These are phyloP conservation scores for Thalassoma bifasciatum DNA, from an alignment of 2,113 vertebrate species.

Conservation along the genomic window DNA sequence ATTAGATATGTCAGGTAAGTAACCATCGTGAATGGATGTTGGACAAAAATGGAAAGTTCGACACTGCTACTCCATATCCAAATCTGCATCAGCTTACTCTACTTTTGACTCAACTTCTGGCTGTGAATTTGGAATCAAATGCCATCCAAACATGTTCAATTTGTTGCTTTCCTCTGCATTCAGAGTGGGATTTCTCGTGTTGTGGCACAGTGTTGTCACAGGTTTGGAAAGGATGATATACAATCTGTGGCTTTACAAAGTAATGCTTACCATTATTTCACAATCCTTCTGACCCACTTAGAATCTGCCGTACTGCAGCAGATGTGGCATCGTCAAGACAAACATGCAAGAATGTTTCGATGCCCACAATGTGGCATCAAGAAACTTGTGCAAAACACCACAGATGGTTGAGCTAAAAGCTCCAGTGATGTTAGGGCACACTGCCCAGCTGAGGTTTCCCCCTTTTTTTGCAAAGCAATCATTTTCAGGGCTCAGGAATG, in stretches of 20 bases:
- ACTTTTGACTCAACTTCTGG: too few relatives aligned
- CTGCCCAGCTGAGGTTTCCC: conserved; percentile 39
- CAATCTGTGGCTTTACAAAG: conserved; percentile 1
- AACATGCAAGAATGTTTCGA: not conserved
- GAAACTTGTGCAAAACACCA: conserved; percentile 11
- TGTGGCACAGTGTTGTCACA: not conserved
- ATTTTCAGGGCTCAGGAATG: conserved; percentile 64
- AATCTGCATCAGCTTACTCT: too few relatives aligned
- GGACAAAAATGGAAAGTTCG: too few relatives aligned
- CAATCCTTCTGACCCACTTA: not conserved
- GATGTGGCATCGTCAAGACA: not conserved
- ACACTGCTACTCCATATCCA: too few relatives aligned
- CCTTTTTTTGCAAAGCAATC: conserved; percentile 60
- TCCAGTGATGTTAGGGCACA: not conserved
- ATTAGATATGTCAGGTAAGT: not conserved
- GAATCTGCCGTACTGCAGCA: not conserved
- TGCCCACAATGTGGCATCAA: conserved; percentile 16
- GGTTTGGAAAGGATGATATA: not conserved
- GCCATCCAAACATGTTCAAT: too few relatives aligned
- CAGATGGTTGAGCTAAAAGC: not conserved
- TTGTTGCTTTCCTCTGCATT: not conserved
- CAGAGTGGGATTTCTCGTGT: not conserved
- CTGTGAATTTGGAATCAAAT: too few relatives aligned
- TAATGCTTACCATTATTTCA: not conserved
- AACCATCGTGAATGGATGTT: too few relatives aligned